Conservation (phyloP, 1,140 invertebrate genomes). For the Eupeodes corollae region DNA sequence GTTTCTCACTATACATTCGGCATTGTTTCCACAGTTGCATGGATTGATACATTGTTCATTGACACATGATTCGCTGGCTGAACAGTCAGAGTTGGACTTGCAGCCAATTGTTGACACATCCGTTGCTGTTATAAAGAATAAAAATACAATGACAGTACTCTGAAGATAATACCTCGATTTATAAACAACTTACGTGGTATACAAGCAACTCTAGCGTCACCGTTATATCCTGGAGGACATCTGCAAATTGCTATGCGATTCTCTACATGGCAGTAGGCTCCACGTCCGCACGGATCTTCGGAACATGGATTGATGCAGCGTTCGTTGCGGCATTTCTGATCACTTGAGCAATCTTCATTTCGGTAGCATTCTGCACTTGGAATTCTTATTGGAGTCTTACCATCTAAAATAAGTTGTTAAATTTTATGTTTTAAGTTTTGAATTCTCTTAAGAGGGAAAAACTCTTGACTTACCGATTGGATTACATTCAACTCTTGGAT, state of each 20-base stretch:
- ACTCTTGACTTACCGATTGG: slow-evolving; percentile 11
- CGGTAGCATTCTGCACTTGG: slow-evolving; percentile 56
- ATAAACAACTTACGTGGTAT: slow-evolving; percentile 54
- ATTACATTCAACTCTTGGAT: slow-evolving; percentile 69
- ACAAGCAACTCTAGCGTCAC: slow-evolving; percentile 61
- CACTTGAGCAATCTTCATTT: slow-evolving; percentile 61
- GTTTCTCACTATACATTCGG: slow-evolving; percentile 64
- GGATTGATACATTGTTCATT: slow-evolving; percentile 67
- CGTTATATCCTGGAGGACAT: slow-evolving; percentile 64
- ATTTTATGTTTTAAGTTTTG: neutral
- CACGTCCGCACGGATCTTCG: slow-evolving; percentile 53
- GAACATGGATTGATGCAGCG: slow-evolving; percentile 68
- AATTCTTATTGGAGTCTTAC: slow-evolving; percentile 37
- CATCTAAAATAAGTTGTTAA: slow-evolving; percentile 37
- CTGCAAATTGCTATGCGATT: slow-evolving; percentile 63
- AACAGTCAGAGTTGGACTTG: slow-evolving; percentile 66
- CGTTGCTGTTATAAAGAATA: slow-evolving; percentile 38
- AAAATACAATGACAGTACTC: neutral
- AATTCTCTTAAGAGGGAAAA: neutral
- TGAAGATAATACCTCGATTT: neutral
- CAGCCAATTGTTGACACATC: slow-evolving; percentile 54
- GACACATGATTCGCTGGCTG: slow-evolving; percentile 64
- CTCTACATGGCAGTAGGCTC: slow-evolving; percentile 66
- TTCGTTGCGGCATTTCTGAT: slow-evolving; percentile 63
- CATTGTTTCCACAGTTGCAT: slow-evolving; percentile 72